Base-by-base conservation (phyloP, 2,888 invertebrate species). In the Pandemis cinnamomeana region DNA sequence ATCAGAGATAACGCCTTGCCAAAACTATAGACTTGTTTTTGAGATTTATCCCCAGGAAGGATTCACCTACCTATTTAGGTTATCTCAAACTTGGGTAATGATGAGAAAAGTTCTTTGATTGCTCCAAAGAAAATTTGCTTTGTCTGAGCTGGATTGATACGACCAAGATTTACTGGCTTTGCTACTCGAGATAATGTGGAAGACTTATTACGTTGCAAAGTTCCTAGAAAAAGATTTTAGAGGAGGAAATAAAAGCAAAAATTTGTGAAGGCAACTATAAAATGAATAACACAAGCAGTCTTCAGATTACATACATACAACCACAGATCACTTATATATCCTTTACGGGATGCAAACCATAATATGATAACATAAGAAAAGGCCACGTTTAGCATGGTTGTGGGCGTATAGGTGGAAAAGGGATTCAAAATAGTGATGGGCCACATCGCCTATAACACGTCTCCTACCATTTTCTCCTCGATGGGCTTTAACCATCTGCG, bases 101-200 rank as follows among this genome's bases (percentile, higher is more conserved):
- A 66, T 66, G 64, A 60, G 69, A 42, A 69, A 69, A 73, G 27
- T 73, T 72, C 60, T 51, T 48, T 60, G 67, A 55, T 72, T 44
- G 20, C 69, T 48, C 42, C 15, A 51, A 51, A 58, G 27, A 64
- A 51, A 67, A 72, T 73, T 51, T 64, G 60, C 55, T 60, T 64
- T 51, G 20, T 41, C 27, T 62, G 41, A 27, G 20, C 27, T 62
- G 41, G 44, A 51, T 51, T 36, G 58, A 58, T 41, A 53, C 48
- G 53, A 51, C 48, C 15, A 27, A 58, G 11, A 11, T 58, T 11
- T 20, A 58, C 20, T 27, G 10, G 58, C 27, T 11, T 20, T 27
- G 58, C 4, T 58, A 11, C 27, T 27, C 11, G 10, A 11, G 27
- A 20, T 55, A 20, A 53, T 20, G 27, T 58, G 7, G 58, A 51